Percentiles rank a stretch among this genome's conserved stretches.
Conservation (phyloP, 2,113 vertebrate genomes). For the Trematocara stigmaticum region DNA sequence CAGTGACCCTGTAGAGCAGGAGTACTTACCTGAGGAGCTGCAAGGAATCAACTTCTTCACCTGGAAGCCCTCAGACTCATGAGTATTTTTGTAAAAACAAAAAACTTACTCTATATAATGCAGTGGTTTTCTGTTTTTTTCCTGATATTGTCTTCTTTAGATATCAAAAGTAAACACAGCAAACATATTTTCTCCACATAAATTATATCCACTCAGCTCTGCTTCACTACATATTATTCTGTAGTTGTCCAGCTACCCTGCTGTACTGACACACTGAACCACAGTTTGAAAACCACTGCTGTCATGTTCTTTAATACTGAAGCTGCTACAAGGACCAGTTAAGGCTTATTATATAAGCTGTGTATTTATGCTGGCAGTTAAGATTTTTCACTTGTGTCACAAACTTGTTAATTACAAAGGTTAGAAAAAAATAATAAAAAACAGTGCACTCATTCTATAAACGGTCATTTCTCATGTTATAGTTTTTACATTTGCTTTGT, state of each 20-base stretch:
- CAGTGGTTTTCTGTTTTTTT: neutral
- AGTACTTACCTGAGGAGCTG: conserved; percentile 86
- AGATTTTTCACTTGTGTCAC: neutral
- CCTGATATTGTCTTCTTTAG: neutral
- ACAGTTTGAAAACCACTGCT: neutral
- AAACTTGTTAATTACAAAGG: neutral
- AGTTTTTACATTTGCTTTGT: neutral
- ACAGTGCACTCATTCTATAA: neutral
- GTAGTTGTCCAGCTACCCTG: accelerated
- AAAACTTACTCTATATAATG: neutral
- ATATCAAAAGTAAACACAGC: neutral
- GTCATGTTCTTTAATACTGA: neutral
- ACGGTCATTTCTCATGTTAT: neutral
- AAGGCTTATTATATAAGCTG: neutral
- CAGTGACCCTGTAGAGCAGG: conserved; percentile 80
- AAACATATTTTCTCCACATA: neutral
- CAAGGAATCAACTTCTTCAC: conserved; percentile 81
- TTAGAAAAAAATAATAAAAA: neutral
- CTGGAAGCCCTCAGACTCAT: conserved; percentile 53
- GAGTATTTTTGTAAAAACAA: neutral
- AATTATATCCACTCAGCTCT: neutral
- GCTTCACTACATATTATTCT: neutral
- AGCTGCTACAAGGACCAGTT: neutral
- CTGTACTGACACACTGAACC: neutral
- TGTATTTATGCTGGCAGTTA: neutral